Base-by-base conservation (phyloP, 2,888 invertebrate species). In the Actias luna region DNA sequence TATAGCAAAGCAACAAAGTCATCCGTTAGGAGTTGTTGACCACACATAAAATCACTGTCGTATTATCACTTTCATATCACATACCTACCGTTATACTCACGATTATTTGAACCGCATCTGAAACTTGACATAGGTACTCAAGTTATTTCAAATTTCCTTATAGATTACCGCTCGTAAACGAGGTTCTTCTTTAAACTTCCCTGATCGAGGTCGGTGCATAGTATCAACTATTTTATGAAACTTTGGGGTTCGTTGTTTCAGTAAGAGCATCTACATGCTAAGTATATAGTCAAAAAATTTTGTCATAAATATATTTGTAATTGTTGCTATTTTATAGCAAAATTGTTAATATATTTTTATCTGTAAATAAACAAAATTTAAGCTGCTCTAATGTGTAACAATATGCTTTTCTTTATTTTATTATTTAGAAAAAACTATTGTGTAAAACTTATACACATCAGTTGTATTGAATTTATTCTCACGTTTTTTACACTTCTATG, bases 391-490 rank as follows among this genome's bases (percentile, higher is more conserved):
- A 46, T 25, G 46, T 46, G 46, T 46, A 46, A 10, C 18, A n/a
- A 29, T 29, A 29, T 18, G 57, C 12, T 57, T 29, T 29, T 27
- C n/a, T 33, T 18, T 8, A n/a, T 58, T 31, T 33, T n/a, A 29
- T 31, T 46, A 55, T 39, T 57, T n/a, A 58, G 22, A 58, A 39
- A 27, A 58, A 62, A 62, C 58, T 18, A 27, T 76, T 68, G 68
- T 74, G 67, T 83, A 78, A 88, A 90, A 88, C 82, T 90, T 92
- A 90, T 89, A 90, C 89, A 90, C 89, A 90, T 89, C 86, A 80
- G 85, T 89, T 91, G 88, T 89, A 91, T 90, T 87, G 82, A 84
- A 88, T 89, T 90, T 88, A 90, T 88, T 90, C 82, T 86, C 82
- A 83, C 79, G 78, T 84, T 80, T n/a, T 86, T 83, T 87, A 89